Conservation (phyloP, 2,888 invertebrate species). For the Trachelus tabidus region DNA sequence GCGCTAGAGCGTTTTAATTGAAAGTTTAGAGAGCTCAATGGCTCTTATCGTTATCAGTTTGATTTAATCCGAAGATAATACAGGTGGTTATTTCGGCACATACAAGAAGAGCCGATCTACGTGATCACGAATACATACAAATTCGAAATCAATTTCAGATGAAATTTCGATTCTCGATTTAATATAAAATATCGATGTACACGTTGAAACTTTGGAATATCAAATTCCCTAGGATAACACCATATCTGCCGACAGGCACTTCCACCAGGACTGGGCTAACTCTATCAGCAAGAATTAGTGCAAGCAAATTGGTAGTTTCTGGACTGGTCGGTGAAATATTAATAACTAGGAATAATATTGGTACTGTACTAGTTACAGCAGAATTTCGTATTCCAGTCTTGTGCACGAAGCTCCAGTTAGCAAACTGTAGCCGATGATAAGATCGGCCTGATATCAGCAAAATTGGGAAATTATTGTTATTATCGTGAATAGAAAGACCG, state of each 20-base stretch:
- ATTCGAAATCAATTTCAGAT: not conserved
- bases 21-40: slow-evolving; percentile 18
- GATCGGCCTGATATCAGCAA: not conserved
- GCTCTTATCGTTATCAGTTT: slow-evolving; percentile 15
- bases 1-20: slow-evolving; percentile 15
- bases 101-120: not conserved
- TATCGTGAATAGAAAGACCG: not conserved
- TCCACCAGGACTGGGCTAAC: not conserved
- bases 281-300: not conserved
- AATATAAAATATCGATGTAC: not conserved
- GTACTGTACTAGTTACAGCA: not conserved
- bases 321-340: not conserved
- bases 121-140: not conserved
- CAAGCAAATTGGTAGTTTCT: not conserved
- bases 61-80: not conserved
- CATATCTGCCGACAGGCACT: not conserved
- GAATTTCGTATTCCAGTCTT: not conserved
- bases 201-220: not conserved
- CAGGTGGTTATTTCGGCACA: not conserved
- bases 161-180: not conserved
- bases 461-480: too few relatives aligned
- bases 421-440: not conserved
- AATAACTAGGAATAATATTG: not conserved
- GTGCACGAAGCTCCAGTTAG: not conserved
- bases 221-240: not conserved